Conservation (phyloP, 92 coral and sea anemone genomes). For the Zoanthus solanderi region DNA sequence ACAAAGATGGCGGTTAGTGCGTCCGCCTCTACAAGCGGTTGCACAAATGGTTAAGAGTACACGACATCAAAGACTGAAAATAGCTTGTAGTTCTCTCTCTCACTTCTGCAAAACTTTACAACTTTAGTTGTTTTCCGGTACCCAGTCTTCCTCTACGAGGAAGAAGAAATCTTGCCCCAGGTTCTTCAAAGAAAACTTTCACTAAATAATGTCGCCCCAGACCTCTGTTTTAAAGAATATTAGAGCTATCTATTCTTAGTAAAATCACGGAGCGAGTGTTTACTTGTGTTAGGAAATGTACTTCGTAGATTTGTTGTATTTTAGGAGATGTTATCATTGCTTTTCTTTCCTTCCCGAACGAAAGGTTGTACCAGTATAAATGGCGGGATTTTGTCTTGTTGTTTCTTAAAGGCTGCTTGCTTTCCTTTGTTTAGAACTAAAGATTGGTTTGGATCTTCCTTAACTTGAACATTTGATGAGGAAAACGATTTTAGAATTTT, state of each 20-base stretch:
- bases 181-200: constrained; percentile 79
- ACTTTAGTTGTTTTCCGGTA: constrained; percentile 82
- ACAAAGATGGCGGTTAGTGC: constrained; percentile 74
- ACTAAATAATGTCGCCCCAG: constrained; percentile 91
- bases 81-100: constrained; percentile 2
- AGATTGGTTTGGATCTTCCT: not conserved
- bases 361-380: not conserved
- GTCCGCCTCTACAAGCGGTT: constrained; percentile 12
- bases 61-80: not conserved
- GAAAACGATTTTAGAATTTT: not conserved
- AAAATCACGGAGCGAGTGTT: constrained; percentile 39
- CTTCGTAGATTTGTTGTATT: not conserved
- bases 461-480: not conserved
- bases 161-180: constrained; percentile 87
- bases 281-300: not conserved
- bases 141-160: constrained; percentile 89
- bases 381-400: constrained; percentile 47
- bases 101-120: constrained; percentile 45
- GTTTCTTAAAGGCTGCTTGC: constrained; percentile 33
- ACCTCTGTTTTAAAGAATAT: constrained; percentile 73
- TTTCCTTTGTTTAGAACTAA: constrained; percentile 22
- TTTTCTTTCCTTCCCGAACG: not conserved
- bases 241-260: constrained; percentile 36
- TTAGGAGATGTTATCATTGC: not conserved
- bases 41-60: constrained; percentile 7